Evolutionary conservation across 2,113 vertebrate genomes (phyloP).

Genomic region (Corapipo altera): DNA sequence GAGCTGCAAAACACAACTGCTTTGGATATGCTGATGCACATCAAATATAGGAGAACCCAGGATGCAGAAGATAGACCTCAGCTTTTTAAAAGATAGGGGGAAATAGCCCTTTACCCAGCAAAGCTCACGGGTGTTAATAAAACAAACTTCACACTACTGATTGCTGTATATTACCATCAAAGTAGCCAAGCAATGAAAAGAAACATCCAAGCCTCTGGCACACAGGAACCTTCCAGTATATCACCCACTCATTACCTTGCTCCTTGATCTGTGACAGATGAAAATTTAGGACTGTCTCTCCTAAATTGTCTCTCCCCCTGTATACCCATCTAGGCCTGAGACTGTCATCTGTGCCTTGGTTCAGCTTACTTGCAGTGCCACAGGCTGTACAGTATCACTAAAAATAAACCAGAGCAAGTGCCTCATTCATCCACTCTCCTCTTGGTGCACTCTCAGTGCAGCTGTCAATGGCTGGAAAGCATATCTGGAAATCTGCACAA

Average conservation of each 20-base stretch:
- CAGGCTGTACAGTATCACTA: constrained; percentile 16
- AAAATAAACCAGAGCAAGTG: constrained; percentile 45
- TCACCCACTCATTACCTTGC: neutral
- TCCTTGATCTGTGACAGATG: neutral
- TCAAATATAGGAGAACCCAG: rapidly evolving
- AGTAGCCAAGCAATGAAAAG: neutral
- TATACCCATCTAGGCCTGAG: neutral
- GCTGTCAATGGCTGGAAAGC: neutral
- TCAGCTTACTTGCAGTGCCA: constrained; percentile 7
- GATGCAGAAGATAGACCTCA: neutral
- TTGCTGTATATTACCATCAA: neutral
- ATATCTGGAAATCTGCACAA: neutral
- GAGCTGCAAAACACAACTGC: neutral
- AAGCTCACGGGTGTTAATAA: neutral
- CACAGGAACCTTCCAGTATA: neutral
- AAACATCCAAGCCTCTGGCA: neutral
- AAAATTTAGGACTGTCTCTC: neutral
- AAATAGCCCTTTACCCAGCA: neutral
- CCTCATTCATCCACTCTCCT: constrained; percentile 7
- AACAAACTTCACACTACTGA: neutral
- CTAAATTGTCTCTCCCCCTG: neutral
- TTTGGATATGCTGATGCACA: neutral
- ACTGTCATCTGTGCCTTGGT: neutral
- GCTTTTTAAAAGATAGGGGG: neutral
- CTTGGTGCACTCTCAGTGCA: neutral